Percentiles rank a stretch among this genome's conserved stretches.
phyloP scores from a whole-genome alignment of 2,797 vertebrate genomes.

The Microctenopoma stevenorrisi region DNA sequence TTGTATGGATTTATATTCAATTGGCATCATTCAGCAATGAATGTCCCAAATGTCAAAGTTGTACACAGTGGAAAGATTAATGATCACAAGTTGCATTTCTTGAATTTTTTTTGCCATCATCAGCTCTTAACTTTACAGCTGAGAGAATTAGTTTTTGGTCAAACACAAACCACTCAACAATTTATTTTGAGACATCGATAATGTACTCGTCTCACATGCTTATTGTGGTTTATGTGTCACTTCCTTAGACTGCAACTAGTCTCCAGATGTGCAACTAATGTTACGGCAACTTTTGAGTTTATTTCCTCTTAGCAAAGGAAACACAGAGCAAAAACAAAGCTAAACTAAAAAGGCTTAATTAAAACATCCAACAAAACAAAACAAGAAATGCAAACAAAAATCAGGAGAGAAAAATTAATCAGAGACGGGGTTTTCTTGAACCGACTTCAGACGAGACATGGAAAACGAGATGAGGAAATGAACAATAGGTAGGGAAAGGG shows the following conservation, averaged over 20 bases:
- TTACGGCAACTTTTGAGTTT: slow-evolving; percentile 62
- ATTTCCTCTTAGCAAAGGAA: slow-evolving; percentile 79
- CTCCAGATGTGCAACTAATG: slow-evolving; percentile 60
- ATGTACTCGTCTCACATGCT: slow-evolving; percentile 15
- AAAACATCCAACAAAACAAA: slow-evolving; percentile 81
- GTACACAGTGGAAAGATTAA: not conserved
- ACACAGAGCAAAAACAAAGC: slow-evolving; percentile 75
- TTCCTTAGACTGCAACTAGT: slow-evolving; percentile 47
- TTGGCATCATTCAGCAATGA: not conserved
- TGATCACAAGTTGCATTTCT: not conserved
- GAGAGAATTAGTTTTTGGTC: slow-evolving; percentile 1
- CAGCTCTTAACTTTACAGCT: not conserved
- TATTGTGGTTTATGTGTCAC: slow-evolving; percentile 38
- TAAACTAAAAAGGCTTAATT: slow-evolving; percentile 78
- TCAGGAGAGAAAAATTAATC: slow-evolving; percentile 84
- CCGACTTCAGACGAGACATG: slow-evolving; percentile 53
- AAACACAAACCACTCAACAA: slow-evolving; percentile 27
- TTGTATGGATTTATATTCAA: not conserved
- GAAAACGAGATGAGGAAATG: slow-evolving; percentile 79
- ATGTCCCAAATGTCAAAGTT: not conserved
- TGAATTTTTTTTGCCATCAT: not conserved
- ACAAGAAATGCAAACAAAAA: slow-evolving; percentile 82
- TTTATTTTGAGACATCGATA: not conserved
- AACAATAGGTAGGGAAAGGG: slow-evolving; percentile 77
- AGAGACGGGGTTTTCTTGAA: slow-evolving; percentile 69